Percentiles rank a stretch among this genome's conserved stretches.
Evolutionary conservation across 2,888 invertebrate species (phyloP).

Genomic region (Corythucha ciliata): DNA sequence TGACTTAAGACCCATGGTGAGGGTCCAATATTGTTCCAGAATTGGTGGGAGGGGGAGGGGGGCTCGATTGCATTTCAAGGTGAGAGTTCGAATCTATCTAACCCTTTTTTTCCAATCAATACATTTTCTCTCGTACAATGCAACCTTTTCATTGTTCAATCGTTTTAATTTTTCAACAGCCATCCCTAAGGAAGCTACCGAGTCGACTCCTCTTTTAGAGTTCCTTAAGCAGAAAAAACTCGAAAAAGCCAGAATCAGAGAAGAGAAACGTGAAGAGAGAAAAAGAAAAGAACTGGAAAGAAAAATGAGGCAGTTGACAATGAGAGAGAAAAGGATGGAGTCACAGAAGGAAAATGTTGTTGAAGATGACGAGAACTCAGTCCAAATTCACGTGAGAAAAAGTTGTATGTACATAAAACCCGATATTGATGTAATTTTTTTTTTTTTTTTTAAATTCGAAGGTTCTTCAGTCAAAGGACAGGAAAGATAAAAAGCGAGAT

Average conservation of each 20-base stretch:
- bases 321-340: constrained; percentile 40
- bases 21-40: too few relatives aligned
- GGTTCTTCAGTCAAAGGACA: too few relatives aligned
- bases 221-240: constrained; percentile 48
- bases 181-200: constrained; percentile 45
- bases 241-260: constrained; percentile 42
- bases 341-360: constrained; percentile 7
- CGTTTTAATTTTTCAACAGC: constrained; percentile 33
- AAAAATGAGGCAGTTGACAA: constrained; percentile 37
- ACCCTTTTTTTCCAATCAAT: background rate
- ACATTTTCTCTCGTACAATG: background rate
- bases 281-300: constrained; percentile 41
- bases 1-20: too few relatives aligned
- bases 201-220: constrained; percentile 68
- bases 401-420: too few relatives aligned
- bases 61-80: too few relatives aligned
- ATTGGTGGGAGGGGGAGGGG: too few relatives aligned
- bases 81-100: background rate
- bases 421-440: too few relatives aligned
- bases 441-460: too few relatives aligned
- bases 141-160: too few relatives aligned
- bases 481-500: too few relatives aligned
- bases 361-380: constrained; percentile 3
- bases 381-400: too few relatives aligned
- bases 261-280: constrained; percentile 42